Evolutionary conservation across 1,140 invertebrate species (phyloP), one percentile per base, ranked within the genome.

Genomic region (Atta texana): DNA sequence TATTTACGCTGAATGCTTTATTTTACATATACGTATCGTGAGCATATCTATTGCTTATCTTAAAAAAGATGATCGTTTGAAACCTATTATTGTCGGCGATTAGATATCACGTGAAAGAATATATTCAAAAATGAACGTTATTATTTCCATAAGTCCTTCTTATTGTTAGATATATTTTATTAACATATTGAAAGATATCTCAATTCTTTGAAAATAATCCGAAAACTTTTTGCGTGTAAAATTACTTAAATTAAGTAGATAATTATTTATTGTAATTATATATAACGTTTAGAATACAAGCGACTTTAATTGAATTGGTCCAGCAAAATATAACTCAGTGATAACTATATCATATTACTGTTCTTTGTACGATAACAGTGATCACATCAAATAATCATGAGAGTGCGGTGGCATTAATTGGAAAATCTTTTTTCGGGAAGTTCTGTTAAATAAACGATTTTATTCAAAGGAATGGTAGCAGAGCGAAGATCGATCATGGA

Each of bases 401-500:
- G 24, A 51, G 18, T 28, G 18, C 39, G 12, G 3, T n/a, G 16
- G 53, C 10, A n/a, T 61, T 75, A n/a, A 74, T 74, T 61, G n/a
- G 16, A 57, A 81, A 21, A 31, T 21, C 5, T 39, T 2, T 63
- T 12, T 51, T 61, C 2, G n/a, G 3, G 31, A 12, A 75, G 49
- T 55, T 61, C 34, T 16, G 24, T 63, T 16, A 68, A 72, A 49
- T 3, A 28, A 34, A 51, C 44, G 10, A 2, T 53, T 55, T 16
- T 69, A 4, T 63, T 74, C 8, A 12, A 44, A 44, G 2, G 8
- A 3, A 3, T 49, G 59, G 12, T 18, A 64, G 2, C 16, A 10
- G 28, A 4, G 1, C 18, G 12, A n/a, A 64, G 5, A 7, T 28
- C 28, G 31, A 90, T 14, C 21, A 89, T 90, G 85, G 39, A 80